Evolutionary conservation across 2,888 invertebrate genomes (phyloP), one percentile per base, ranked within the genome.

Genomic region (Nebria salina): DNA sequence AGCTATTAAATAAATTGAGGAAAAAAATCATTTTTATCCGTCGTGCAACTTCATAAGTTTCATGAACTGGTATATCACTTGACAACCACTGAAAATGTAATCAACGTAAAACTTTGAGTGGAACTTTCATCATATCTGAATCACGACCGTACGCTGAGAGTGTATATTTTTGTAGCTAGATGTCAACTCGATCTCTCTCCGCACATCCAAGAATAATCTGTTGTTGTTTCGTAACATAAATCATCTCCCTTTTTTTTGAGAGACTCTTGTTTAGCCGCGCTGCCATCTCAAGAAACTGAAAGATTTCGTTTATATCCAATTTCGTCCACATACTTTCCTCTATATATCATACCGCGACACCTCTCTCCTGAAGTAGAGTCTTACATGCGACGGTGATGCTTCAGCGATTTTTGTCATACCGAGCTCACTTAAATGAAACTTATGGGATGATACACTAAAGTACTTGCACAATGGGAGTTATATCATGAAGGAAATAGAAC

Each of bases 301-400:
- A 76, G 81, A 81, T 81, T 81, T 81, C 81, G 81, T 81, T 81
- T 81, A 81, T 81, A 76, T 81, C 81, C 81, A 81, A 81, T 81
- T 81, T 81, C 72, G 81, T 81, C 75, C 79, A 79, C 75, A 79
- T 79, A 79, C 74, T 79, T 75, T 79, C 75, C 79, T 75, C 68
- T 75, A 79, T 79, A 79, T 79, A 79, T 79, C 79, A 79, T 68
- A 79, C 66, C 74, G 74, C 42, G 78, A 78, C 73, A 79, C 75
- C 68, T 79, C 79, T 79, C 68, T 54, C 2, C 54, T 54, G 54
- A 13, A 54, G 34, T 34, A 34, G 54, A 54, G 54, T 11, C 54
- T 64, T 72, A 64, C 66, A 42, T 68, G 68, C 43, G 79, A 43
- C 43, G 79, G 8, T 64, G 15, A 74, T 79, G 75, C 75, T 79